Percentiles rank a stretch among this genome's conserved stretches.
Evolutionary conservation across 2,113 vertebrate genomes (phyloP).

Genomic region (Atractosteus spatula): DNA sequence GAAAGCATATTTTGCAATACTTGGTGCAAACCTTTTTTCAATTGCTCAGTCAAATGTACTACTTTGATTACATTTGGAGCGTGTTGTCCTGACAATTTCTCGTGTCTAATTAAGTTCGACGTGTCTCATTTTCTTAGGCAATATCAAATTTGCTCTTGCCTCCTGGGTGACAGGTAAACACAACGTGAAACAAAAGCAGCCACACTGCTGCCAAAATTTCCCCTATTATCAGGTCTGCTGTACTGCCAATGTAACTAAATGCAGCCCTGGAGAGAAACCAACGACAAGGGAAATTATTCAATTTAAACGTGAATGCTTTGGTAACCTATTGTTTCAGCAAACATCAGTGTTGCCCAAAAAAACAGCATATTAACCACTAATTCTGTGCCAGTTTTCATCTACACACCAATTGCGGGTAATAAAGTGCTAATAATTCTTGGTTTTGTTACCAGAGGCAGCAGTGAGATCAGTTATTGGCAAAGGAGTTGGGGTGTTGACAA

Average conservation of each 20-base stretch:
- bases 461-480: no score
- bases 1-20: background rate
- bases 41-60: constrained; percentile 7
- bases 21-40: background rate
- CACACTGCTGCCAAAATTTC: background rate
- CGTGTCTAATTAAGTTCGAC: constrained; percentile 20
- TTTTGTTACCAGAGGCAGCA: no score
- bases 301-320: constrained; percentile 10
- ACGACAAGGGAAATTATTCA: constrained; percentile 9
- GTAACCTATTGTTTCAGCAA: constrained; percentile 14
- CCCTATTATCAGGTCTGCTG: constrained; percentile 13
- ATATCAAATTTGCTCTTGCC: background rate
- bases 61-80: constrained; percentile 18
- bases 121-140: constrained; percentile 10
- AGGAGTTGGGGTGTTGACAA: no score
- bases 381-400: background rate
- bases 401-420: no score
- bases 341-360: background rate
- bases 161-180: constrained; percentile 13
- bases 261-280: constrained; percentile 12
- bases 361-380: background rate
- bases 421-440: no score
- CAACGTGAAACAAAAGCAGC: constrained; percentile 6
- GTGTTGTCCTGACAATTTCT: constrained; percentile 8
- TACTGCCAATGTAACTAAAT: constrained; percentile 7